Base-by-base conservation (phyloP, 2,113 vertebrate genomes). In the Corythornis madagascariensis region DNA sequence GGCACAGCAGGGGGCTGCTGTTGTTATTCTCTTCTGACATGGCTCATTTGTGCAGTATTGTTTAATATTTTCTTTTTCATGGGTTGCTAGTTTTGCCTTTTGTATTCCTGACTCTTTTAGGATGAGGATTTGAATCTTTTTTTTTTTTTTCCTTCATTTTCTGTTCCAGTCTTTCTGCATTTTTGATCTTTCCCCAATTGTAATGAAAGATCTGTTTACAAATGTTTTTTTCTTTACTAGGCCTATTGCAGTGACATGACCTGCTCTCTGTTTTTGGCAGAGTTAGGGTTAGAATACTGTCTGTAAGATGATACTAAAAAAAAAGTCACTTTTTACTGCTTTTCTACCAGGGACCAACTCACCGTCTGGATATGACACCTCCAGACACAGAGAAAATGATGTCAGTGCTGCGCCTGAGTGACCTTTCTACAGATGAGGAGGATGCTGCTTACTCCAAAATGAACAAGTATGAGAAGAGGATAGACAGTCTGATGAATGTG, bases 401-500 rank as follows among this genome's bases (percentile, higher is more conserved):
- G 66, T 98, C 98, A 4, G 97, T 96, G 4, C 90, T 99, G 94
- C 98, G 89, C 70, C 87, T 99, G 88, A 98, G 98, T 43, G 99
- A 99, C 90, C 98, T 99, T 40, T 98, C 98, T 6, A 98, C 98
- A 2, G 98, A 98, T 33, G 98, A 99, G 2, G 98, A 99, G 17
- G 98, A 98, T 38, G 93, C 93, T 1, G 65, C 98, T 19, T 98
- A 97, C 47, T 96, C 97, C 95, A 98, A 97, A 77, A 98, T 99
- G 48, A 98, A 97, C n/a, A 94, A 97, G 67, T 99, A 99, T 7
- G 98, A 99, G 76, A 98, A 97, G 96, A 99, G 98, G 97, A 98
- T 99, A 5, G 98, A 99, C 73, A 98, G 94, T 93, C 96, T 99
- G 60, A 97, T 98, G 98, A 98, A 97, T 1, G 97, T 97, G 25